Conservation (phyloP, 1,140 invertebrate genomes). For the Helicoverpa armigera region DNA sequence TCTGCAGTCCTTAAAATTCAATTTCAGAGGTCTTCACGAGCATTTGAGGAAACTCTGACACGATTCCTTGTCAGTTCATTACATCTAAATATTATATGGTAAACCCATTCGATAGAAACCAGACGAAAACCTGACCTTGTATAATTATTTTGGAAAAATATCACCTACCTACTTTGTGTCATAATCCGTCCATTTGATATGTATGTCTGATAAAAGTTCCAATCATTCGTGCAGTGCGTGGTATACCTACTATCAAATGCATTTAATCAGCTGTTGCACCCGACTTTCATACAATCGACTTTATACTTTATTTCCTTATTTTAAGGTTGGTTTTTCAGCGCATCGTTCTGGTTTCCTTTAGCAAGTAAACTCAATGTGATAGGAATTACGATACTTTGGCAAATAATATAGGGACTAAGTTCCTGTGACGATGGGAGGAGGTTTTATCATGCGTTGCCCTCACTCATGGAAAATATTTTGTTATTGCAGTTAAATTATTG, state of each 20-base stretch:
- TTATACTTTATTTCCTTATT: background rate
- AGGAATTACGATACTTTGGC: conserved; percentile 1
- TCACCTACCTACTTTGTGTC: background rate
- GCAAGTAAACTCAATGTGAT: background rate
- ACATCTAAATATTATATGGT: too few relatives aligned
- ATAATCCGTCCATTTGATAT: conserved; percentile 10
- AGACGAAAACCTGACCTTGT: too few relatives aligned
- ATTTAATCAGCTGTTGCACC: conserved; percentile 12
- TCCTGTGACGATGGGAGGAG: background rate
- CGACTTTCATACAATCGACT: background rate
- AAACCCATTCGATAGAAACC: too few relatives aligned
- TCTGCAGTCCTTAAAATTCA: too few relatives aligned
- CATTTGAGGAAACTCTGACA: too few relatives aligned
- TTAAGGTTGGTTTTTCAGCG: background rate
- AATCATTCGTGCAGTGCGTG: background rate
- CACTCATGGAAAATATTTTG: conserved; percentile 29
- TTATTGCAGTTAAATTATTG: conserved; percentile 16
- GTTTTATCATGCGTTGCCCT: conserved; percentile 34
- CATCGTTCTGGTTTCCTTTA: background rate
- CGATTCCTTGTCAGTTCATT: too few relatives aligned
- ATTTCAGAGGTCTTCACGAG: too few relatives aligned
- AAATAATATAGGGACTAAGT: background rate
- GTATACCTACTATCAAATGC: background rate
- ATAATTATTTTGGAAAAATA: too few relatives aligned
- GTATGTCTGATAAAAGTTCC: background rate